Percentiles rank a stretch among this genome's conserved stretches.
Conservation (phyloP, 2,113 vertebrate genomes). For the Psephotus haematonotus region DNA sequence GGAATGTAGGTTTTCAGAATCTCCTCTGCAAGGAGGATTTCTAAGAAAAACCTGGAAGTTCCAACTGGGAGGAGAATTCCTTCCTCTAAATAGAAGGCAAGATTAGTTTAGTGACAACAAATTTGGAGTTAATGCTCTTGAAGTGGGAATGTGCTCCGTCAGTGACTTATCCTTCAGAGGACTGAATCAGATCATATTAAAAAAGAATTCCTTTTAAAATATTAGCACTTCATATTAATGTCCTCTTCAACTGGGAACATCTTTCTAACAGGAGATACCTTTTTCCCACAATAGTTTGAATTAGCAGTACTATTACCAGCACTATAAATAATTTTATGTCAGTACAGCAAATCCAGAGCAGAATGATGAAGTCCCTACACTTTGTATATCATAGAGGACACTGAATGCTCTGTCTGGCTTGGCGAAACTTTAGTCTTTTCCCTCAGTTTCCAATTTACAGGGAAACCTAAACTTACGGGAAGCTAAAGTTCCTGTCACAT, state of each 20-base stretch:
- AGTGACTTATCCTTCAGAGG: background rate
- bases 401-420: background rate
- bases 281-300: background rate
- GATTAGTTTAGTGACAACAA: constrained; percentile 59
- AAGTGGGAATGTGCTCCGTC: background rate
- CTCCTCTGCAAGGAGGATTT: constrained; percentile 75
- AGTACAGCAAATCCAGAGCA: background rate
- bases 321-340: background rate
- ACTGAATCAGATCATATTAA: background rate
- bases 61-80: constrained; percentile 82
- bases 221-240: background rate
- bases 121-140: constrained; percentile 21
- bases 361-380: background rate
- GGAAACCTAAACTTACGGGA: background rate
- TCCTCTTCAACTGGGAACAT: background rate
- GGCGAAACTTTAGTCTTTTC: background rate
- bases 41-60: constrained; percentile 79
- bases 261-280: background rate
- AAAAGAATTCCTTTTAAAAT: background rate
- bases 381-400: background rate
- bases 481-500: background rate
- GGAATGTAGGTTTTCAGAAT: constrained; percentile 78
- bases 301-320: background rate
- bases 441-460: background rate
- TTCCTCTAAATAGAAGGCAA: constrained; percentile 57